Base-by-base conservation (phyloP, 2,113 vertebrate species). In the Centropus bengalensis region DNA sequence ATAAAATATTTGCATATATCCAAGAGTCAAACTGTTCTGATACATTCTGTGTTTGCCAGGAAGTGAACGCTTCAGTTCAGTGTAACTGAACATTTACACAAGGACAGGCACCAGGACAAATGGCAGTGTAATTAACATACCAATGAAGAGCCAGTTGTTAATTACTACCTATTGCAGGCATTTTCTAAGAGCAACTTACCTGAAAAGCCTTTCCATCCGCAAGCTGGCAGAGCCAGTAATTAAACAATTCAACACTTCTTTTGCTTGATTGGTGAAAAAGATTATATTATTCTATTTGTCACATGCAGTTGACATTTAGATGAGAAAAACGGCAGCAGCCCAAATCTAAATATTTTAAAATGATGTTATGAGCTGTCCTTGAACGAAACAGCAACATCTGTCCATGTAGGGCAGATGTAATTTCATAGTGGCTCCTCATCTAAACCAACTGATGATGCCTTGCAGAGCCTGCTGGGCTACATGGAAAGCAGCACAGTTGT, bases 1-100 rank as follows among this genome's bases (percentile, higher is more conserved):
- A 94, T 95, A 95, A 96, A 96, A 94, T 96, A 96, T 95, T 96
- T 96, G 93, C 95, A 97, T 96, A 89, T 90, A 96, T 96, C 91
- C 86, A 79, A 71, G 89, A 96, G 89, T 96, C 94, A 94, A 62
- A 96, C 86, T 90, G 88, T 95, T 94, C 94, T 71, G 88, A 96
- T 91, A 93, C 80, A 86, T 83, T 90, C 95, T 75, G 79, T 86
- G 71, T 94, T 74, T 96, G 94, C 95, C 96, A 96, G 96, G 89
- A 97, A 96, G 82, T 38, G 64, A 96, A 95, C 0, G 82, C 85
- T 91, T 59, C 93, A 88, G 59, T 88, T 94, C 89, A 88, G 89
- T 75, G 91, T 75, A 92, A 91, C 87, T 55, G 82, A 89, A 75
- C 80, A 87, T 68, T 89, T 70, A 83, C 97, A 91, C 88, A 86